Evolutionary conservation across 1,140 invertebrate species (phyloP).

Genomic region (Pectinophora gossypiella): DNA sequence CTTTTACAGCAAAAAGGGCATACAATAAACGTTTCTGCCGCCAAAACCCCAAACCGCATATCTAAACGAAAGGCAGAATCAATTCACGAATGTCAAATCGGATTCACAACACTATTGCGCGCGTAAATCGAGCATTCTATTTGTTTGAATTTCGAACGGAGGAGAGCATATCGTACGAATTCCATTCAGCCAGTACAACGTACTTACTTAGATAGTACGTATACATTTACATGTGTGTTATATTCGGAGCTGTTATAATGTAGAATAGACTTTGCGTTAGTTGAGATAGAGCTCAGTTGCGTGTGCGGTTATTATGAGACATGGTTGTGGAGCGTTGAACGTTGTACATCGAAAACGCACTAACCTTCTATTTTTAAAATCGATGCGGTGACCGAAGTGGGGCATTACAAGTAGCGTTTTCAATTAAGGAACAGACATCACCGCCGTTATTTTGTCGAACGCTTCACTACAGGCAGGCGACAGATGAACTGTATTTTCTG

Average conservation of each 20-base stretch:
- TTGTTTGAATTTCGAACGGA: conserved; percentile 40
- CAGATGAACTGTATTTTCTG: too few relatives aligned
- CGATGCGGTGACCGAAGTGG: conserved; percentile 62
- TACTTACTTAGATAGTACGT: not conserved
- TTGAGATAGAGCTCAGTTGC: too few relatives aligned
- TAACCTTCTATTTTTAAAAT: conserved; percentile 61
- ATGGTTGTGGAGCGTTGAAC: conserved; percentile 47
- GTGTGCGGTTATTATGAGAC: too few relatives aligned
- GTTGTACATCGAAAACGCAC: conserved; percentile 52
- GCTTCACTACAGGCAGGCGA: too few relatives aligned
- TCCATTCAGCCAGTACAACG: conserved; percentile 39
- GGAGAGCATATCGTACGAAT: conserved; percentile 44
- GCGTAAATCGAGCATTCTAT: conserved; percentile 41
- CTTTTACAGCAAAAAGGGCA: too few relatives aligned
- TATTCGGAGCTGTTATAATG: too few relatives aligned
- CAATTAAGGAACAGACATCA: conserved; percentile 45
- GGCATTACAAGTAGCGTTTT: conserved; percentile 34
- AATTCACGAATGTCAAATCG: conserved; percentile 21
- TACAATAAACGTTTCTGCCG: too few relatives aligned
- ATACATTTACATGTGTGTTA: not conserved
- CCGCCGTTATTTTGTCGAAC: too few relatives aligned
- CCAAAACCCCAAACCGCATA: too few relatives aligned
- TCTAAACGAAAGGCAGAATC: conserved; percentile 1
- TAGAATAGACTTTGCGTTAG: too few relatives aligned
- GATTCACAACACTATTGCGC: conserved; percentile 31